These are phyloP conservation scores for Aptenodytes forsteri DNA, from an alignment of 2,113 vertebrate species.

Conservation along the genomic window DNA sequence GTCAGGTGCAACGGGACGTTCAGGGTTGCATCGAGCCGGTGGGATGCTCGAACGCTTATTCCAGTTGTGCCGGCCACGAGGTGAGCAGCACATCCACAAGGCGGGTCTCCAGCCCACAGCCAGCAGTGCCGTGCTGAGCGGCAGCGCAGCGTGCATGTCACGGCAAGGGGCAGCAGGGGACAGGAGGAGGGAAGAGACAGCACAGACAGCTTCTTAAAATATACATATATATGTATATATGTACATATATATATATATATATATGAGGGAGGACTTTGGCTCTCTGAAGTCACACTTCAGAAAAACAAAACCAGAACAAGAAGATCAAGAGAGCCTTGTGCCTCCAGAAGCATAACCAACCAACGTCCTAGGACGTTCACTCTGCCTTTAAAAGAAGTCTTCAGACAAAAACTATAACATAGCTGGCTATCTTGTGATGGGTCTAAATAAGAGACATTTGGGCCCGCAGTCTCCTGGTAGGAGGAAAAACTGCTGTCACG, in stretches of 20 bases:
- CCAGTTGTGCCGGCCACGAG: fast-evolving
- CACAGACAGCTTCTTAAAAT: neutral
- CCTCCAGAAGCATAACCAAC: neutral
- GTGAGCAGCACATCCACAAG: neutral
- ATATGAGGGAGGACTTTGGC: neutral
- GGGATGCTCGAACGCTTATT: neutral
- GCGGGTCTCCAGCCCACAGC: neutral
- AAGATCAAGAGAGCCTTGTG: fast-evolving
- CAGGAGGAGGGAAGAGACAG: neutral
- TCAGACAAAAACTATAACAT: neutral
- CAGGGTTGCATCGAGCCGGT: neutral
- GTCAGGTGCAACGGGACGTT: neutral
- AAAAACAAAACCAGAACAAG: neutral
- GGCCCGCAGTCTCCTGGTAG: neutral
- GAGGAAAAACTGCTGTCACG: neutral
- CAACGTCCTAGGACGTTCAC: too few relatives aligned
- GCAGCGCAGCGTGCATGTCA: neutral
- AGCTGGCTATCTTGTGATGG: neutral
- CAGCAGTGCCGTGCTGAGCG: fast-evolving
- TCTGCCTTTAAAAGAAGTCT: neutral
- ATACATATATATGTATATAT: too few relatives aligned
- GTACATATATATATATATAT: too few relatives aligned
- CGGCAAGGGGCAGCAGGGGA: neutral
- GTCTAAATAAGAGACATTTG: neutral
- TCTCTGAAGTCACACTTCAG: neutral